These are phyloP conservation scores for Vulpes ferrilata DNA, from an alignment of 2,113 vertebrate genomes.

Conservation along the genomic window DNA sequence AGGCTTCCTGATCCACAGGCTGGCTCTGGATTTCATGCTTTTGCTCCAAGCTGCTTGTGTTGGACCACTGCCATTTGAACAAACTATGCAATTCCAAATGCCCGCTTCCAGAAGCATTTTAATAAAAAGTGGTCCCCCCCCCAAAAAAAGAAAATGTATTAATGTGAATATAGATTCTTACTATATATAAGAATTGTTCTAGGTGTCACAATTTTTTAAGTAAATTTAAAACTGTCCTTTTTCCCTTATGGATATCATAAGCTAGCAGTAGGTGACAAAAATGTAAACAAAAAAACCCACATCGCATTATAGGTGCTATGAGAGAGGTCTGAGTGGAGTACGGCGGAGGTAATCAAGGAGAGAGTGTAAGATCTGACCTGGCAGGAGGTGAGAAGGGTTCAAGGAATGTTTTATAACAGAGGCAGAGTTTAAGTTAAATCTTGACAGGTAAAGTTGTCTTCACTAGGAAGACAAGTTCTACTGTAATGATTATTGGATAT, in stretches of 20 bases:
- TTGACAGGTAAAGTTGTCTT: not conserved
- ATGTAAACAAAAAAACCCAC: not conserved
- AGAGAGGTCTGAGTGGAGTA: not conserved
- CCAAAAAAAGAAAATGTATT: not conserved
- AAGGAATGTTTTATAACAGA: not conserved
- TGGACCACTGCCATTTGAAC: conserved; percentile 50
- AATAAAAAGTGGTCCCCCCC: conserved; percentile 81
- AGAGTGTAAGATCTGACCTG: not conserved
- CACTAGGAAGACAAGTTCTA: not conserved
- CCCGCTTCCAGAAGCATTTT: conserved; percentile 81
- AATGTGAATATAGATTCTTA: not conserved
- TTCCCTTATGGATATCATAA: not conserved
- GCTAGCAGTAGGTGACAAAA: not conserved
- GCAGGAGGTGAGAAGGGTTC: not conserved
- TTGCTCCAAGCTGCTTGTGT: not conserved
- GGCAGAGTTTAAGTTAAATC: not conserved
- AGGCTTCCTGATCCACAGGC: not conserved
- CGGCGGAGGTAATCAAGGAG: not conserved
- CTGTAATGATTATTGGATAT: not conserved
- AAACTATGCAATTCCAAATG: conserved; percentile 41
- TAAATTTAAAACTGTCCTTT: not conserved
- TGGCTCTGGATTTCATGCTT: not conserved
- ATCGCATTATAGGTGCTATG: not conserved
- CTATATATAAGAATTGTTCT: not conserved
- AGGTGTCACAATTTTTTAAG: not conserved